Evolutionary conservation across 1,140 invertebrate species (phyloP), one percentile per base, ranked within the genome.

Genomic region (Idris sp.): DNA sequence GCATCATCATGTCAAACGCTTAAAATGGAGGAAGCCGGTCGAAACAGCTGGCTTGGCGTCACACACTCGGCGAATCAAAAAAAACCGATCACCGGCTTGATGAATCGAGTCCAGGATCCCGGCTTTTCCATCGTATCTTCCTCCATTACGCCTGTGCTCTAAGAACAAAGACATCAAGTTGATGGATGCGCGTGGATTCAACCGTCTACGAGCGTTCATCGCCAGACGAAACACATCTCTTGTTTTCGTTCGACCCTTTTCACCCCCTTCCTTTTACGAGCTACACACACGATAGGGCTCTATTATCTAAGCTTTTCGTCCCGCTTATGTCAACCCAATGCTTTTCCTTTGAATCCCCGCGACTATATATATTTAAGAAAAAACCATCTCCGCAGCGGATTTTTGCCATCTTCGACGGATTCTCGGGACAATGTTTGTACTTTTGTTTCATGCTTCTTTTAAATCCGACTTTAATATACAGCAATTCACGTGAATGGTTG

Each of bases 121-220:
- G 68, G 68, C 72, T 81, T 81, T 81, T 79, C 78, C 76, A 64
- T 40, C 49, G 31, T 69, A 46, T 76, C 75, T 77, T 74, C 72
- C 62, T 76, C 74, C 74, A 72, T 76, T 61, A 74, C 54, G 71
- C 30, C 75, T 65, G 43, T 77, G 46, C 68, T 72, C 69, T 74
- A 76, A 80, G 79, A 83, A 81, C 81, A 83, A 84, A 84, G 82
- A 83, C 78, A 81, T 84, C 80, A 84, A 81, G 28, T 81, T 83
- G 81, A 84, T 83, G 68, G 77, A 81, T 83, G 76, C 51, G 16
- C 64, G 58, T 54, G 68, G 64, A 74, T 76, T 79, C 65, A 75
- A 79, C 72, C 77, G 76, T 77, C 81, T 79, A 81, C 78, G 72
- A 71, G 43, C 80, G 78, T 74, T 81, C 81, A 81, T 81, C 81